Percentiles rank a stretch among this genome's conserved stretches.
phyloP scores from a whole-genome alignment of 2,797 vertebrate genomes.

The Lagocephalus sceleratus region DNA sequence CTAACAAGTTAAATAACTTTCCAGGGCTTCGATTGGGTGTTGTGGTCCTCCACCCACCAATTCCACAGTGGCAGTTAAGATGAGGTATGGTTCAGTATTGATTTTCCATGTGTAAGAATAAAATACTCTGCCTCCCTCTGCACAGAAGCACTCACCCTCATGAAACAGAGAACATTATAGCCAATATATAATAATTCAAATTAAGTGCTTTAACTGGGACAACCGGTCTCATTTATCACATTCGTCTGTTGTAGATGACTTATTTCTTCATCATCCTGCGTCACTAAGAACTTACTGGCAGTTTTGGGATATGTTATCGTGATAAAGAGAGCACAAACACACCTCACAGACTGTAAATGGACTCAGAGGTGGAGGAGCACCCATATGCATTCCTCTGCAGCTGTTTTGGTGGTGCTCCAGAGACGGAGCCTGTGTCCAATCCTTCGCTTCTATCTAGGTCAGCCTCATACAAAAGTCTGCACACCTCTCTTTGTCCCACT shows the following conservation, averaged over 20 bases:
- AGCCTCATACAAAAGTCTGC: constrained; percentile 55
- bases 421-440: constrained; percentile 65
- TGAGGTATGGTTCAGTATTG: constrained; percentile 35
- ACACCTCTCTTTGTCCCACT: constrained; percentile 35
- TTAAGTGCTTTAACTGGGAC: neutral
- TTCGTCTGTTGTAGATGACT: constrained; percentile 18
- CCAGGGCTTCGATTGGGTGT: constrained; percentile 26
- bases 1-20: constrained; percentile 13
- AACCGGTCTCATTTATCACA: constrained; percentile 13
- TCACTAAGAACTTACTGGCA: constrained; percentile 21
- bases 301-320: constrained; percentile 24
- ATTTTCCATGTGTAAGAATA: constrained; percentile 28
- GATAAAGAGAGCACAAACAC: constrained; percentile 13
- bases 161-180: neutral
- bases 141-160: neutral
- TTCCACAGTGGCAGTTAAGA: constrained; percentile 20
- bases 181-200: neutral
- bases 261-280: constrained; percentile 12
- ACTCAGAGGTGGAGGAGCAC: constrained; percentile 22
- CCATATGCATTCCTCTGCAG: constrained; percentile 43
- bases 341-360: constrained; percentile 32
- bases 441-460: constrained; percentile 68
- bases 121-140: constrained; percentile 8
- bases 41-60: constrained; percentile 25
- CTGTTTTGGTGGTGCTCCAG: constrained; percentile 55